These are phyloP conservation scores for Misgurnus anguillicaudatus DNA, from an alignment of 2,113 vertebrate species.

Conservation along the genomic window DNA sequence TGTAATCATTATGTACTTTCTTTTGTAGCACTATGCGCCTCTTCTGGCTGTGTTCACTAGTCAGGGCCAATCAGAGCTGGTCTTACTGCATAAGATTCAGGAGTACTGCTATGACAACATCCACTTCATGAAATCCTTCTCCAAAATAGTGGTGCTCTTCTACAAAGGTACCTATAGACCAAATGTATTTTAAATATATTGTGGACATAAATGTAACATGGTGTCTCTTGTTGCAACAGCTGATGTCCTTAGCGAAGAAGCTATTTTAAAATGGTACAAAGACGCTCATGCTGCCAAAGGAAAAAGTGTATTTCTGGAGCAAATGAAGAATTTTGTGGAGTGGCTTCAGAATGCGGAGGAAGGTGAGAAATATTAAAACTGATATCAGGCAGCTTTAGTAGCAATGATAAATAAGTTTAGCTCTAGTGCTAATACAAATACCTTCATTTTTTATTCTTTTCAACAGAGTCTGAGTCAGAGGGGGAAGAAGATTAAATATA, in stretches of 20 bases:
- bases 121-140: conserved; percentile 95
- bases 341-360: conserved; percentile 93
- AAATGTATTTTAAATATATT: neutral
- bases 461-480: conserved; percentile 87
- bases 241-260: conserved; percentile 90
- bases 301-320: conserved; percentile 91
- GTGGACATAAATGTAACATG: neutral
- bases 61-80: conserved; percentile 88
- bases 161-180: conserved; percentile 81
- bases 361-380: conserved; percentile 68
- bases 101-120: conserved; percentile 95
- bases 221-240: conserved; percentile 64
- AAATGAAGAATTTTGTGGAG: conserved; percentile 95
- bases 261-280: conserved; percentile 91
- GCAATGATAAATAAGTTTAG: neutral
- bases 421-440: neutral
- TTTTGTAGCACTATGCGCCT: conserved; percentile 85
- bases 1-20: neutral
- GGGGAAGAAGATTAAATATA: conserved; percentile 79
- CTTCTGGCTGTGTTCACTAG: conserved; percentile 90
- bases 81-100: conserved; percentile 88
- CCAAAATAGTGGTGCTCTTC: conserved; percentile 94
- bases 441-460: conserved; percentile 50
- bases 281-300: conserved; percentile 88
- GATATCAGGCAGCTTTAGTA: neutral